These are phyloP conservation scores for Trichomycterus rosablanca DNA, from an alignment of 2,113 vertebrate species.

Conservation along the genomic window DNA sequence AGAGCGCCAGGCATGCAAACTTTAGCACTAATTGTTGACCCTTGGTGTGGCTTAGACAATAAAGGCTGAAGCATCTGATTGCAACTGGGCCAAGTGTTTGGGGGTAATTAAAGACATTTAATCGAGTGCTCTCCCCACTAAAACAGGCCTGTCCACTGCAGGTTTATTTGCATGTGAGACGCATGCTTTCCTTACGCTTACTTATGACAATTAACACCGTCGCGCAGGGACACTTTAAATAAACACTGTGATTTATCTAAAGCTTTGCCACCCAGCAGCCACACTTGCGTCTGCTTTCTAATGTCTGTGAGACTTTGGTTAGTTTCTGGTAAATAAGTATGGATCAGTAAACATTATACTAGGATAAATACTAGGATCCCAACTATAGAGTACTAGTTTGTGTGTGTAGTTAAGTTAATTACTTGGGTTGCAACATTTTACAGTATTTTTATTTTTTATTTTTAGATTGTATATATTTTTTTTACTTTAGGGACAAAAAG, in stretches of 20 bases:
- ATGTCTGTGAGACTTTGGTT: conserved; percentile 8
- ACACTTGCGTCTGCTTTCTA: conserved; percentile 5
- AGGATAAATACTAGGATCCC: no score
- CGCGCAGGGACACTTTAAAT: conserved; percentile 21
- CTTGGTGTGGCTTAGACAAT: conserved; percentile 33
- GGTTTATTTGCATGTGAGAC: conserved; percentile 25
- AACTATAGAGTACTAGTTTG: no score
- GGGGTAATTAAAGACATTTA: conserved; percentile 38
- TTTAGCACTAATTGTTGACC: conserved; percentile 27
- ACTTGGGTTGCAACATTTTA: no score
- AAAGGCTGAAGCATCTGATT: conserved; percentile 23
- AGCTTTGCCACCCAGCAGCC: conserved; percentile 13
- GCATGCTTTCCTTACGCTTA: conserved; percentile 32
- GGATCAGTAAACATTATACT: no score
- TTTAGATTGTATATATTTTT: no score
- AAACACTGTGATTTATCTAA: conserved; percentile 17
- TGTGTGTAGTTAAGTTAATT: no score
- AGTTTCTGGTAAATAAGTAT: no score
- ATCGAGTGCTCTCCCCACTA: conserved; percentile 31
- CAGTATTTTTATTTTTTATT: no score
- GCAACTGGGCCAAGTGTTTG: conserved; percentile 19
- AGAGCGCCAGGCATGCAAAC: conserved; percentile 27
- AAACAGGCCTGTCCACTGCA: conserved; percentile 24
- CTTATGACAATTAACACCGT: conserved; percentile 41
- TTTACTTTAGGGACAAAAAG: no score